Conservation (phyloP, 2,797 vertebrate genomes). For the Meda fulgida region DNA sequence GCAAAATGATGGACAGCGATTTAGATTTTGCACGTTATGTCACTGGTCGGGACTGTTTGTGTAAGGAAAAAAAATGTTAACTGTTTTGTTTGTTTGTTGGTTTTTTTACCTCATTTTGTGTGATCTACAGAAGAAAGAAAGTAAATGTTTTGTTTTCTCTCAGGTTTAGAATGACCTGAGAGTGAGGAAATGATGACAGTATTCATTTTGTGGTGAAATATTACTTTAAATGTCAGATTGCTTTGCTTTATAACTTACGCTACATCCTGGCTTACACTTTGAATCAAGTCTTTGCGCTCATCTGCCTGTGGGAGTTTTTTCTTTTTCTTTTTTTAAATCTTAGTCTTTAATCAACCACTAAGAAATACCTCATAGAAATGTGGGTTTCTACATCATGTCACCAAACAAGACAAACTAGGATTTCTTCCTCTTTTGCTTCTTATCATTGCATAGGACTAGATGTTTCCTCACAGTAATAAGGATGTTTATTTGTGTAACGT, state of each 20-base stretch:
- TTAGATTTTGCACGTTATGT: no score
- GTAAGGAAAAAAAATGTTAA: background rate
- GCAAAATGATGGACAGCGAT: no score
- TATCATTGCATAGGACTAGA: conserved; percentile 29
- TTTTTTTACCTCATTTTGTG: background rate
- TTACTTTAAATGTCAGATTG: background rate
- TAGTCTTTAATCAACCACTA: background rate
- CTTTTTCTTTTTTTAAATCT: background rate
- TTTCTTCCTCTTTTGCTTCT: conserved; percentile 1
- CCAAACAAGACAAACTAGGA: conserved; percentile 2
- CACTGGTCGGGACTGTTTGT: no score
- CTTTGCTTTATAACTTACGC: background rate
- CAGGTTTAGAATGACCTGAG: background rate
- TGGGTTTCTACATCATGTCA: conserved; percentile 8
- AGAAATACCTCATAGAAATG: background rate
- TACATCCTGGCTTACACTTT: background rate
- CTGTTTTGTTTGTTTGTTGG: background rate
- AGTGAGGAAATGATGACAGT: background rate
- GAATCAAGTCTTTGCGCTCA: background rate
- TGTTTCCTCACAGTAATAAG: conserved; percentile 41
- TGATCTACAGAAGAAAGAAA: background rate
- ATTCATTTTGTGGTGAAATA: background rate
- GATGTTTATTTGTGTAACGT: conserved; percentile 70
- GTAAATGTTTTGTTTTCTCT: no score
- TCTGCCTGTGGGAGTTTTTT: background rate